Evolutionary conservation across 23 tunicate species (phyloP).

Genomic region (Styela clava): DNA sequence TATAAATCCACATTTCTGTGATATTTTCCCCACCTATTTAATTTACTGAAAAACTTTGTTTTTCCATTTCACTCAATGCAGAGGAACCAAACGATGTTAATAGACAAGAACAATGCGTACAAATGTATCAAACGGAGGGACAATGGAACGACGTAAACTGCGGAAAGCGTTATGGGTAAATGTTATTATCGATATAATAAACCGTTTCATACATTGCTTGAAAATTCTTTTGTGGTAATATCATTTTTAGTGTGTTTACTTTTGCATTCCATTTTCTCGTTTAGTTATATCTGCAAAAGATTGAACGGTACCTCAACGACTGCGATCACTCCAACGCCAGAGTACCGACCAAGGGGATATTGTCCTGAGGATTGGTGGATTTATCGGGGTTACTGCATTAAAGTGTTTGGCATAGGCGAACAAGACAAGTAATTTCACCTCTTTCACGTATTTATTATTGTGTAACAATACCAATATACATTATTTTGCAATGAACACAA

Average conservation of each 20-base stretch:
- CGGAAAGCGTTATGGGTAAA: constrained; percentile 55
- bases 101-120: constrained; percentile 77
- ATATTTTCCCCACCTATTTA: too few relatives aligned
- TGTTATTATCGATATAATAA: background rate
- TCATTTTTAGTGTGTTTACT: background rate
- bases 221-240: background rate
- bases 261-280: too few relatives aligned
- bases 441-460: background rate
- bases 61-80: too few relatives aligned
- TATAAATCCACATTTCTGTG: too few relatives aligned
- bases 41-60: too few relatives aligned
- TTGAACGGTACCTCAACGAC: constrained; percentile 29
- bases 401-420: constrained; percentile 44
- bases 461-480: too few relatives aligned
- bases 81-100: constrained; percentile 87
- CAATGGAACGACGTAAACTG: constrained; percentile 84
- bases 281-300: constrained; percentile 80
- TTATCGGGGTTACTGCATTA: constrained; percentile 78
- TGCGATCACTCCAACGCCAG: constrained; percentile 34
- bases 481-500: too few relatives aligned
- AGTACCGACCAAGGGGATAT: constrained; percentile 72
- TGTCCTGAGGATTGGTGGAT: constrained; percentile 87
- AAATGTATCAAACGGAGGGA: constrained; percentile 38
- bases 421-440: constrained; percentile 36
- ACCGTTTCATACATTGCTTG: background rate